Percentiles rank a stretch among this genome's conserved stretches.
Conservation (phyloP, 2,113 vertebrate species). For the Rhea americana region DNA sequence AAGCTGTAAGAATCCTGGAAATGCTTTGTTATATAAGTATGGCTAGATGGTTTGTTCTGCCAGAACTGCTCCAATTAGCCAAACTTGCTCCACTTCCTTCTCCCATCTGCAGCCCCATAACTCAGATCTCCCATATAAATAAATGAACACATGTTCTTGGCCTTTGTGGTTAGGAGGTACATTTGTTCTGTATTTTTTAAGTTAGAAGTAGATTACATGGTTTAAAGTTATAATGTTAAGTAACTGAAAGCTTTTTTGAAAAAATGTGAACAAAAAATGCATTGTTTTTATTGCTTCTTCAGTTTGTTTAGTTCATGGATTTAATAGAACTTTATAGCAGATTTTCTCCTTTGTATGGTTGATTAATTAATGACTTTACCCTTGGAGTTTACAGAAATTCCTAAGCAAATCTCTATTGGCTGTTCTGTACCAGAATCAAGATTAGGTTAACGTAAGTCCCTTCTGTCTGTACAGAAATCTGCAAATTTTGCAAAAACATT, state of each 20-base stretch:
- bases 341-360: neutral
- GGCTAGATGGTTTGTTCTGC: neutral
- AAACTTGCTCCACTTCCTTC: neutral
- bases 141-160: neutral
- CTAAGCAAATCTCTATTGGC: neutral
- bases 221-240: neutral
- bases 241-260: neutral
- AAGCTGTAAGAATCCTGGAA: neutral
- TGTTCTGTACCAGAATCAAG: neutral
- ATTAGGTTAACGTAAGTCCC: neutral
- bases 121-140: neutral
- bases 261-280: neutral
- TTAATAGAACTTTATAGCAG: neutral
- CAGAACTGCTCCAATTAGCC: neutral
- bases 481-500: neutral
- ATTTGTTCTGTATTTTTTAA: neutral
- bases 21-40: neutral
- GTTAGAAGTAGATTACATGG: neutral
- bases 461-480: neutral
- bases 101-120: neutral
- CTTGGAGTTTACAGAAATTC: neutral
- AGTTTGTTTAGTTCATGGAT: neutral
- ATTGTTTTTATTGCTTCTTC: neutral
- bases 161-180: neutral
- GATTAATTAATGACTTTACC: neutral